These are phyloP conservation scores for Adelges cooleyi DNA, from an alignment of 1,140 invertebrate species.

Conservation along the genomic window DNA sequence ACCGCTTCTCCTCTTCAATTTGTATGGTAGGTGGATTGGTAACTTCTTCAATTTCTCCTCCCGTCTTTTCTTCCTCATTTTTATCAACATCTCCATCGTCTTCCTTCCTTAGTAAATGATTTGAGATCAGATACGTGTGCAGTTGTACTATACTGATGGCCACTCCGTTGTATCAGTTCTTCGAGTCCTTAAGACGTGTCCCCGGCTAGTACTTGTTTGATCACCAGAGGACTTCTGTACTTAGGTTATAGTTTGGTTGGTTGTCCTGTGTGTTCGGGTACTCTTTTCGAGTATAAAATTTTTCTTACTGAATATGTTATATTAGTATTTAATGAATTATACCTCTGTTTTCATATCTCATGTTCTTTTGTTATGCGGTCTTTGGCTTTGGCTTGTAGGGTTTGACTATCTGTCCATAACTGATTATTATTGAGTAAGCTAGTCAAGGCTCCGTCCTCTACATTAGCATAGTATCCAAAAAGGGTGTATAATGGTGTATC, in stretches of 20 bases:
- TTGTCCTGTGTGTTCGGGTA: background rate
- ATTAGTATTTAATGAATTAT: background rate
- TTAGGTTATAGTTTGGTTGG: background rate
- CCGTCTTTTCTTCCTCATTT: too few relatives aligned
- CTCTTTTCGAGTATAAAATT: background rate
- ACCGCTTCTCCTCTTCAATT: too few relatives aligned
- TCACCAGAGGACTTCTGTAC: background rate
- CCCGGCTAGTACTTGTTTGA: background rate
- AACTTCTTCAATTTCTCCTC: too few relatives aligned
- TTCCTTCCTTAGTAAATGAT: too few relatives aligned
- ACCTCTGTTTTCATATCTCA: background rate
- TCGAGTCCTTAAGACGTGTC: background rate
- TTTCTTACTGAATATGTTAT: background rate
- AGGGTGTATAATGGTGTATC: slow-evolving; percentile 4
- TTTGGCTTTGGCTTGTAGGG: background rate
- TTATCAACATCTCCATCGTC: too few relatives aligned
- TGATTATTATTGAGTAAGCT: background rate
- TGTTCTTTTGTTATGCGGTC: background rate
- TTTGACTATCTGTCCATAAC: background rate
- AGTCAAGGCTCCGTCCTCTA: background rate
- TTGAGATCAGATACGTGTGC: too few relatives aligned
- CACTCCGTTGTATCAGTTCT: too few relatives aligned
- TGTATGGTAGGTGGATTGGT: too few relatives aligned
- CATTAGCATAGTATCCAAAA: slow-evolving; percentile 2
- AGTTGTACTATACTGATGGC: too few relatives aligned